Percentiles rank a stretch among this genome's conserved stretches.
These are phyloP conservation scores for Bubo bubo DNA, from an alignment of 2,113 vertebrate species.

Conservation along the genomic window DNA sequence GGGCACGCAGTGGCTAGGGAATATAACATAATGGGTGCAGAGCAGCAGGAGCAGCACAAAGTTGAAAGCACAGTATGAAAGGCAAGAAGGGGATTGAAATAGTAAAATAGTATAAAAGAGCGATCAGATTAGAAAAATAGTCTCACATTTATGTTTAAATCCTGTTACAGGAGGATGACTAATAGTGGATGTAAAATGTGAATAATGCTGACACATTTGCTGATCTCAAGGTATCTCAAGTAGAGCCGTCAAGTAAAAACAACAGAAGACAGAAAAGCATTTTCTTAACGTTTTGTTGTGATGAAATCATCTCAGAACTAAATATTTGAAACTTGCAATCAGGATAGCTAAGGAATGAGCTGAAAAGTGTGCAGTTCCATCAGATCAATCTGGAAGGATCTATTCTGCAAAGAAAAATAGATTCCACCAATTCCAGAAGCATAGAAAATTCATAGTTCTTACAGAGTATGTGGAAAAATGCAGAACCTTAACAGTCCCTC, in stretches of 20 bases:
- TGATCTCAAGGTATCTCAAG: neutral
- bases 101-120: neutral
- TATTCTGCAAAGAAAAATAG: neutral
- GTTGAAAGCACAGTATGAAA: neutral
- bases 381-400: neutral
- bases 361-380: neutral
- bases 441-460: neutral
- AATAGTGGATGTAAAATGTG: neutral
- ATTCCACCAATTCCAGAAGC: neutral
- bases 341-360: neutral
- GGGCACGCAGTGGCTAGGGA: neutral
- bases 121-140: neutral
- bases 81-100: neutral
- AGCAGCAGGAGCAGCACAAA: neutral
- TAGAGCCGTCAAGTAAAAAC: neutral
- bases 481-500: neutral
- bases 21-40: neutral
- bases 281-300: neutral
- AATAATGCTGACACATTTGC: neutral
- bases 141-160: neutral
- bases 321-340: neutral
- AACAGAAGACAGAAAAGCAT: neutral
- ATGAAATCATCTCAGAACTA: neutral
- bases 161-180: neutral
- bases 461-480: neutral